Conservation (phyloP, 2,888 invertebrate genomes). For the Polymixis flavicincta region DNA sequence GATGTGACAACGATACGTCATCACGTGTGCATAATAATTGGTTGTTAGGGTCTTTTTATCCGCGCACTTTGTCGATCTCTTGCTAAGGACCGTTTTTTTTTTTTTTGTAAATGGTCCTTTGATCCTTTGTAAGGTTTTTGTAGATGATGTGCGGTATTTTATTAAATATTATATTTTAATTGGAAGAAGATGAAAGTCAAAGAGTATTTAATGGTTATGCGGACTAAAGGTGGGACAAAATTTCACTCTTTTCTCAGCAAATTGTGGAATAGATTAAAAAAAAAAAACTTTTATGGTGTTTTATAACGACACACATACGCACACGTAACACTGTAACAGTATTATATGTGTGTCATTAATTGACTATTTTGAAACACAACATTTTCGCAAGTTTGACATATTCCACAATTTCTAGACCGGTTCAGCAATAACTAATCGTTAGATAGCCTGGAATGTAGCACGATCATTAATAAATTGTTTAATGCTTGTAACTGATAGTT, state of each 20-base stretch:
- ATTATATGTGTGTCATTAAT: background rate
- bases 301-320: no score
- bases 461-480: constrained; percentile 43
- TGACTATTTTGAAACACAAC: background rate
- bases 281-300: no score
- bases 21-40: constrained; percentile 17
- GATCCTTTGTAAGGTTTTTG: constrained; percentile 1
- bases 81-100: background rate
- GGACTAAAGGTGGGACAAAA: background rate
- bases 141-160: background rate
- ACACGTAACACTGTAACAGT: no score
- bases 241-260: no score
- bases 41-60: background rate
- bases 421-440: constrained; percentile 41
- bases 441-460: constrained; percentile 34
- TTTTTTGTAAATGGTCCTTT: constrained; percentile 23
- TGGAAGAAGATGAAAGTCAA: background rate
- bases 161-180: background rate
- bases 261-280: no score
- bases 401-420: constrained; percentile 23
- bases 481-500: constrained; percentile 50
- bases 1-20: constrained; percentile 4
- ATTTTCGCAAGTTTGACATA: background rate
- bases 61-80: background rate
- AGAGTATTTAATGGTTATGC: background rate